phyloP scores from a whole-genome alignment of 2,888 invertebrate genomes.

The Clepsis dumicolana region DNA sequence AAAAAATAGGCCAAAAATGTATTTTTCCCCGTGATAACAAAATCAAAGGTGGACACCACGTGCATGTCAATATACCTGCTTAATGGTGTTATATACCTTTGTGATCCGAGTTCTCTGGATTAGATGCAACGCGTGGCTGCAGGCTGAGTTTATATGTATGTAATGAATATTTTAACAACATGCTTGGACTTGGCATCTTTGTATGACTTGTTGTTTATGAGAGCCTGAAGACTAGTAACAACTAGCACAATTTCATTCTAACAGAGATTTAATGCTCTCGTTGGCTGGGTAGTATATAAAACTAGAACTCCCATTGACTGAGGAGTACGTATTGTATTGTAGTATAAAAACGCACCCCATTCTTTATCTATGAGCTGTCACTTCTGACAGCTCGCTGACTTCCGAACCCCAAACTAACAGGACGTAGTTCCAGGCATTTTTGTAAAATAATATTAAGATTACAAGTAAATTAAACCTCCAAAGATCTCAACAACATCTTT shows the following conservation, averaged over 20 bases:
- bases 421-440: too few relatives aligned
- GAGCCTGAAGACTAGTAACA: constrained; percentile 37
- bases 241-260: constrained; percentile 37
- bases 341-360: too few relatives aligned
- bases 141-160: background rate
- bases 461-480: too few relatives aligned
- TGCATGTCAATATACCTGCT: background rate
- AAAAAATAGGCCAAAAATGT: background rate
- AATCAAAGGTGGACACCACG: background rate
- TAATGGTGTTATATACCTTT: background rate
- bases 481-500: too few relatives aligned
- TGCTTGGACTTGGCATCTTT: constrained; percentile 23
- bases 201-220: constrained; percentile 32
- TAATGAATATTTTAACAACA: constrained; percentile 25
- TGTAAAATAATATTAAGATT: too few relatives aligned
- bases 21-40: background rate
- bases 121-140: background rate
- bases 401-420: too few relatives aligned
- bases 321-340: constrained; percentile 25
- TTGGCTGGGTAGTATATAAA: constrained; percentile 31
- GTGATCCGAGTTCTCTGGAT: background rate
- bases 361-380: too few relatives aligned
- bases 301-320: constrained; percentile 29
- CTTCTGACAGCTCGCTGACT: too few relatives aligned
- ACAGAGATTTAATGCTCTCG: constrained; percentile 40